Conservation (phyloP, 1,140 invertebrate species). For the Antheraea pernyi region DNA sequence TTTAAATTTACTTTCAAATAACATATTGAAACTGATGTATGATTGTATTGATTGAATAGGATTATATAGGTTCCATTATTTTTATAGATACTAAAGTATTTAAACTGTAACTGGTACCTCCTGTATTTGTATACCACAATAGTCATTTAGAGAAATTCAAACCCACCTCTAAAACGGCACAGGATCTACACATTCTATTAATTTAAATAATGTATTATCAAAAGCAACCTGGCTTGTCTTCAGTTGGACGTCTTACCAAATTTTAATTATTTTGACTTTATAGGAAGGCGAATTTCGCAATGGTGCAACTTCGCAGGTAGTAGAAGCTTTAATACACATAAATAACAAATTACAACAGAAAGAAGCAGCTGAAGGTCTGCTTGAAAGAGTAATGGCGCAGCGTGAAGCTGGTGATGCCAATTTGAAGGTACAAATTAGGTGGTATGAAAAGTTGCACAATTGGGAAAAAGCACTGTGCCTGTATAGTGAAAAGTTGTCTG, state of each 20-base stretch:
- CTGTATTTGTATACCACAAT: too few relatives aligned
- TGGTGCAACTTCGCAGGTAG: conserved; percentile 86
- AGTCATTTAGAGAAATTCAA: too few relatives aligned
- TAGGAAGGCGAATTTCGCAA: conserved; percentile 95
- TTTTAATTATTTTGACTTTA: conserved; percentile 14
- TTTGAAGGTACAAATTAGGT: conserved; percentile 93
- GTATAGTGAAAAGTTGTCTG: conserved; percentile 86
- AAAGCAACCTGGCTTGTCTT: too few relatives aligned
- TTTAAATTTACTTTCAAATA: too few relatives aligned
- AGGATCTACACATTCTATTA: too few relatives aligned
- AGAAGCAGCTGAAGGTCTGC: conserved; percentile 95
- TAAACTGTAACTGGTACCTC: too few relatives aligned
- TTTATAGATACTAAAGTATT: background rate
- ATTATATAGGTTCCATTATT: background rate
- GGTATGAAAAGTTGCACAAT: conserved; percentile 99
- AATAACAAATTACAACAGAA: conserved; percentile 99
- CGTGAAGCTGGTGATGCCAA: conserved; percentile 81
- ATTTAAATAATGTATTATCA: too few relatives aligned
- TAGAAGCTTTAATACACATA: conserved; percentile 97
- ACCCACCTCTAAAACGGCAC: too few relatives aligned
- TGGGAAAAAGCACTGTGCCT: conserved; percentile 97
- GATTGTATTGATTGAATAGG: too few relatives aligned
- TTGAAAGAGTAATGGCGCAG: conserved; percentile 94
- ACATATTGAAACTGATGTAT: too few relatives aligned
- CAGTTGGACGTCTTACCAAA: too few relatives aligned